Conservation (phyloP, 1,140 invertebrate genomes). For the Nymphalis io region DNA sequence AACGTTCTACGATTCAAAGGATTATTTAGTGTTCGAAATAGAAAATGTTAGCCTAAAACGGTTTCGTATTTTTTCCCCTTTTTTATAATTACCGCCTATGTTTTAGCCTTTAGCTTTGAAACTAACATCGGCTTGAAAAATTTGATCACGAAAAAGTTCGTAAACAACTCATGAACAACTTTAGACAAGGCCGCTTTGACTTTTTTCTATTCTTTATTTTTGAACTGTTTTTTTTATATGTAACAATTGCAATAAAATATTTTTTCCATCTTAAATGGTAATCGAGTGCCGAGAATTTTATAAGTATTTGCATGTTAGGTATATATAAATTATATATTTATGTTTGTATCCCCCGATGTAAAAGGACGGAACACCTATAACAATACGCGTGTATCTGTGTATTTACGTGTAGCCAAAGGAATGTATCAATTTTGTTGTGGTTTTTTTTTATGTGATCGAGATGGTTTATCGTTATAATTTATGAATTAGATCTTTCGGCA, state of each 20-base stretch:
- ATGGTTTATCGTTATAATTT: too few species aligned
- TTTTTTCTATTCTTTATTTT: not conserved
- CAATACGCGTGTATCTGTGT: too few species aligned
- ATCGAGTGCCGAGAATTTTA: too few species aligned
- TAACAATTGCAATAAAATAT: not conserved
- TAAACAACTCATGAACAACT: conserved; percentile 6
- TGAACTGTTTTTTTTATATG: conserved; percentile 1
- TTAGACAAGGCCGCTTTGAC: conserved; percentile 3
- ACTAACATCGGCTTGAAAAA: conserved; percentile 9
- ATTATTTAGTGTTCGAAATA: conserved; percentile 9
- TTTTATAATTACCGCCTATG: conserved; percentile 18
- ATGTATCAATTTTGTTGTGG: too few species aligned
- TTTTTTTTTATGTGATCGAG: too few species aligned
- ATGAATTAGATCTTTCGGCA: too few species aligned
- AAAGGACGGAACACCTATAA: too few species aligned
- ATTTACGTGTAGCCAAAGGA: too few species aligned
- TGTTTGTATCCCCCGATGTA: too few species aligned
- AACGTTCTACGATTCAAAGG: conserved; percentile 6
- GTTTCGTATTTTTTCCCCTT: not conserved
- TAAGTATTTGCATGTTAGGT: too few species aligned
- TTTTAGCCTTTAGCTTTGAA: conserved; percentile 16
- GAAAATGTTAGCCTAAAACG: conserved; percentile 15
- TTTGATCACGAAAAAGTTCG: conserved; percentile 16
- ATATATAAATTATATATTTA: too few species aligned
- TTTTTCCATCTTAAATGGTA: not conserved